Base-by-base conservation (phyloP, 1,140 invertebrate species). In the Hylaeus anthracinus region DNA sequence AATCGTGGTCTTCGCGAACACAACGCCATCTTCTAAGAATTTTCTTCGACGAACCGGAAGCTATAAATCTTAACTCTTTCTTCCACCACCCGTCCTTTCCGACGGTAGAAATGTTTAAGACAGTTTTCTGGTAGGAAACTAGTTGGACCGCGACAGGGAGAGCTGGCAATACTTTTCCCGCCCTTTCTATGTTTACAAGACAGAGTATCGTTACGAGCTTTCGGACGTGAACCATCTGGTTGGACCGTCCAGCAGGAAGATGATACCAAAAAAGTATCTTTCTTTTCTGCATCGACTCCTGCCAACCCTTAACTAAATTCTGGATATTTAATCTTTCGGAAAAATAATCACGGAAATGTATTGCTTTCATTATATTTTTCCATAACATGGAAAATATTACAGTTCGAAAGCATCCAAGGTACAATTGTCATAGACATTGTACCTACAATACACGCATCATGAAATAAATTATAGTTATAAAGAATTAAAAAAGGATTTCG, bases 181-280 rank as follows among this genome's bases (percentile, higher is more conserved):
- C 55, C 51, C n/a, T 39, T 39, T 60, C n/a, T 65, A 4, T 90
- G 89, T 90, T 90, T 90, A 90, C 73, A 89, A 86, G 80, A 88
- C 82, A 71, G 83, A 88, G 89, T 90, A 88, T 90, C 88, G 85
- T 90, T 90, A 90, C 89, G 89, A 89, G 88, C 84, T 82, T 80
- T 87, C 79, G 81, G 87, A 90, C 85, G 87, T 81, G 88, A 86
- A 88, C 88, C 89, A 90, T 89, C 89, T 90, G 89, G 81, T 84
- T 80, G 74, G 71, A 79, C 69, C 79, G 72, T 86, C 79, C 82
- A 85, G 86, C 72, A 82, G 81, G 76, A 81, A 81, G 60, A 73
- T 56, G 79, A 85, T 86, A 85, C 72, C 79, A 79, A 85, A 83
- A 85, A 88, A 87, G 86, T 88, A 87, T 88, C 83, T 87, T 82